phyloP scores from a whole-genome alignment of 2,888 invertebrate species.

The Philhelius pedissequus region DNA sequence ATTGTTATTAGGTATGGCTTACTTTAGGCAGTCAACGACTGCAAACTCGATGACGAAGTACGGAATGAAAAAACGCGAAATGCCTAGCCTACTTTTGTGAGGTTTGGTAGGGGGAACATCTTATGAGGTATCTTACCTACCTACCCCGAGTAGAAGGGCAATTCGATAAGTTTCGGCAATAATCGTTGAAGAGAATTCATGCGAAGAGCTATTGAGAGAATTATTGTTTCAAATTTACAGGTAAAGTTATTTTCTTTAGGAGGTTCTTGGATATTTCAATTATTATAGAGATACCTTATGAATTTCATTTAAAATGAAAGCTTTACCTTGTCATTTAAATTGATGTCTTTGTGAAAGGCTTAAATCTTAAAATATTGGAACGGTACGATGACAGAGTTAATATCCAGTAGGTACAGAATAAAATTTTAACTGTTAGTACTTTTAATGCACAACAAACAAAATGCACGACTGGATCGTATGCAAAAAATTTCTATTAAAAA shows the following conservation, averaged over 20 bases:
- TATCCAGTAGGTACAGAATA: too few relatives aligned
- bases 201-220: conserved; percentile 25
- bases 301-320: background rate
- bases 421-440: too few relatives aligned
- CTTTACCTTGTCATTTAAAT: background rate
- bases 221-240: conserved; percentile 52
- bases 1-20: conserved; percentile 41
- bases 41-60: background rate
- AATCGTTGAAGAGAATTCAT: conserved; percentile 42
- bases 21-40: background rate
- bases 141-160: background rate
- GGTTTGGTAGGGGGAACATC: background rate
- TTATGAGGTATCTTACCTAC: background rate
- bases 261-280: conserved; percentile 23
- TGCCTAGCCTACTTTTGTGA: background rate
- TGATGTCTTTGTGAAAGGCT: background rate
- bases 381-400: background rate
- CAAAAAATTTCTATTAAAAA: too few relatives aligned
- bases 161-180: conserved; percentile 56
- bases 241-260: background rate
- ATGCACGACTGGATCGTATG: too few relatives aligned
- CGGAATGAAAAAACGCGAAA: background rate
- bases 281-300: too few relatives aligned
- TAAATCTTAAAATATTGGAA: background rate
- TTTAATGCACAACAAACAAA: too few relatives aligned